These are phyloP conservation scores for Melinopterus prodromus DNA, from an alignment of 2,888 invertebrate species.

Conservation along the genomic window DNA sequence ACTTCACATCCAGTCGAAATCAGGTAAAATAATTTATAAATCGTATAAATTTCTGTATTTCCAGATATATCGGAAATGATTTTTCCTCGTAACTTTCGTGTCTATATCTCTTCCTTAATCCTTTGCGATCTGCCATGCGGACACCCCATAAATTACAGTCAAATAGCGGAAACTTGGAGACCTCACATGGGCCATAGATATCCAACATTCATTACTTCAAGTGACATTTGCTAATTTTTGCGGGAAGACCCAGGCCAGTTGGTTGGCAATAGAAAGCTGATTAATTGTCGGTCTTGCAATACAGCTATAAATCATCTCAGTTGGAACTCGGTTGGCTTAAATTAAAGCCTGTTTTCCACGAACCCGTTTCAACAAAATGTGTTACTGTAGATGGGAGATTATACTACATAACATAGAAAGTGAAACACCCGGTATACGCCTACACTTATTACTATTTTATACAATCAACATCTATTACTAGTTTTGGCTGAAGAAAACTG, in stretches of 20 bases:
- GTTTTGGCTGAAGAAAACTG: background rate
- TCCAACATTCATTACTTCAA: background rate
- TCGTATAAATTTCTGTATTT: background rate
- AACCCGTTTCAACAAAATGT: background rate
- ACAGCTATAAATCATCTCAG: constrained; percentile 4
- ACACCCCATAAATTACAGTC: background rate
- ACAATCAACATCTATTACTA: too few relatives aligned
- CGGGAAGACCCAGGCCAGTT: background rate
- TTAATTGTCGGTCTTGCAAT: constrained; percentile 4
- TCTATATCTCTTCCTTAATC: background rate
- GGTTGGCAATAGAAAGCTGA: constrained; percentile 4
- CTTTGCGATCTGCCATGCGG: background rate
- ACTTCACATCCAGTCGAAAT: constrained; percentile 52
- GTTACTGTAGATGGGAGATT: background rate
- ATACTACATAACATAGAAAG: background rate
- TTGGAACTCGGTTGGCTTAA: background rate
- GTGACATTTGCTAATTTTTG: constrained; percentile 4
- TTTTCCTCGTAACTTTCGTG: background rate
- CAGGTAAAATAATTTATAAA: constrained; percentile 48
- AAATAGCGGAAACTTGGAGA: background rate
- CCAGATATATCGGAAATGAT: background rate
- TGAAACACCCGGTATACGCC: background rate
- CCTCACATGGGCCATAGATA: background rate
- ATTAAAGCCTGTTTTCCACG: constrained; percentile 4
- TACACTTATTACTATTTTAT: background rate